These are phyloP conservation scores for Sciurus vulgaris DNA, from an alignment of 2,797 vertebrate genomes.

Conservation along the genomic window DNA sequence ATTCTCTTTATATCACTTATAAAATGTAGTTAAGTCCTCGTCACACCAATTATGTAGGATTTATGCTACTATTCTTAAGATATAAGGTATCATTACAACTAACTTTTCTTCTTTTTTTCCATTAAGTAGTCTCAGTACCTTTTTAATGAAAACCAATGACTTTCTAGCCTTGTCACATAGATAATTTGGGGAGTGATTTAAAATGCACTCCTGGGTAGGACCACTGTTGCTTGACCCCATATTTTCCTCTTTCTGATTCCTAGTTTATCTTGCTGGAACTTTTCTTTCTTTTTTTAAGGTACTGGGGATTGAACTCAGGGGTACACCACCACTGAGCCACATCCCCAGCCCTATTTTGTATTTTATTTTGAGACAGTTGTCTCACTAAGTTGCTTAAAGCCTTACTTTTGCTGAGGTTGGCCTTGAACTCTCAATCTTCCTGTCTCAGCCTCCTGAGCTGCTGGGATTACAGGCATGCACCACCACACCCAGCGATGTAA, in stretches of 20 bases:
- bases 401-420: no score
- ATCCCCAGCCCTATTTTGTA: no score
- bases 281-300: no score
- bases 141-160: constrained; percentile 38
- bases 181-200: neutral
- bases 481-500: no score
- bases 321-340: no score
- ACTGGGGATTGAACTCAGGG: no score
- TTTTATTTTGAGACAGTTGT: no score
- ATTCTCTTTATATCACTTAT: neutral
- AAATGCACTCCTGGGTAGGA: neutral
- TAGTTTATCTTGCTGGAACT: constrained; percentile 18
- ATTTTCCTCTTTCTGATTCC: neutral
- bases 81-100: neutral
- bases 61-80: neutral
- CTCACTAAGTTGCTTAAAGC: no score
- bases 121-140: neutral
- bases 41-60: neutral
- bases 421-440: no score
- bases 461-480: no score
- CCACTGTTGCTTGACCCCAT: neutral
- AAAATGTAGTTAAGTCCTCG: neutral
- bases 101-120: no score
- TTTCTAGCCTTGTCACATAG: neutral
- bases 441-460: no score